These are phyloP conservation scores for Stigmatopora argus DNA, from an alignment of 2,113 vertebrate species.

Conservation along the genomic window DNA sequence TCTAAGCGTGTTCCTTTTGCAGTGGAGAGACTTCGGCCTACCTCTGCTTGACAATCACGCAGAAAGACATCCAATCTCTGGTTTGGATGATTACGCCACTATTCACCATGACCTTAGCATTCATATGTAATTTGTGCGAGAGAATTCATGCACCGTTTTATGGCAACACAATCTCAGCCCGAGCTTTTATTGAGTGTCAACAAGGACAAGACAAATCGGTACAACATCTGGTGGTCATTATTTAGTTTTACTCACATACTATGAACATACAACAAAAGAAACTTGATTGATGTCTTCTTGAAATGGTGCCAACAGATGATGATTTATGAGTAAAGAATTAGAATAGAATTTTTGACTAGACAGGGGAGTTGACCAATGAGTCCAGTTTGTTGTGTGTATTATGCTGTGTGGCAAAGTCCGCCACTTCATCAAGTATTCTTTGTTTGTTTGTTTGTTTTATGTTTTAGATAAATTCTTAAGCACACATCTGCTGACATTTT, in stretches of 20 bases:
- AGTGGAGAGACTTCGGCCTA: slow-evolving; percentile 39
- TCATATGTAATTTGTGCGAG: slow-evolving; percentile 39
- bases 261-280: slow-evolving; percentile 12
- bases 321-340: not conserved
- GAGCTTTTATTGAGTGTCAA: slow-evolving; percentile 16
- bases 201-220: slow-evolving; percentile 4
- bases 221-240: slow-evolving; percentile 10
- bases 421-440: too few relatives aligned
- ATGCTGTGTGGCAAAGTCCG: not conserved
- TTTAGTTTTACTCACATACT: slow-evolving; percentile 12
- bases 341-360: not conserved
- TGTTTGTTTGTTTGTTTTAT: too few relatives aligned
- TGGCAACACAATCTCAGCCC: not conserved
- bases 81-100: slow-evolving; percentile 57
- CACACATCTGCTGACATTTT: too few relatives aligned
- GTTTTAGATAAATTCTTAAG: too few relatives aligned
- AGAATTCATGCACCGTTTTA: slow-evolving; percentile 30
- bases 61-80: slow-evolving; percentile 56
- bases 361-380: not conserved
- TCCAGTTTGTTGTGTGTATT: not conserved
- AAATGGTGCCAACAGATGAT: not conserved
- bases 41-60: slow-evolving; percentile 51
- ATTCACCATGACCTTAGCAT: slow-evolving; percentile 54
- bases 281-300: not conserved
- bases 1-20: slow-evolving; percentile 55